Evolutionary conservation across 2,888 invertebrate species (phyloP).

Genomic region (Amblyteles armatorius): DNA sequence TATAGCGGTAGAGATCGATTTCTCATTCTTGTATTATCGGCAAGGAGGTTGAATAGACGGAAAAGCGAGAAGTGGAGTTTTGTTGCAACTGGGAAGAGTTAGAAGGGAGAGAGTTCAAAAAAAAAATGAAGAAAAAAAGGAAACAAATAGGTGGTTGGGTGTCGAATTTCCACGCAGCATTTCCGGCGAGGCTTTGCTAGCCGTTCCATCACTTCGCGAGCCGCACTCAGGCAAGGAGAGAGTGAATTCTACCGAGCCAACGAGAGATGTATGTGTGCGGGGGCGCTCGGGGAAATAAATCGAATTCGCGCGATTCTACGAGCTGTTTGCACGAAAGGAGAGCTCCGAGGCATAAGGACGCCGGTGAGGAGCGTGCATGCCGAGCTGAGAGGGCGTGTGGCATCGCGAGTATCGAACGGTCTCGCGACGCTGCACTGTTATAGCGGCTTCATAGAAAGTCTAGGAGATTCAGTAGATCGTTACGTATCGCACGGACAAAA

Average conservation of each 20-base stretch:
- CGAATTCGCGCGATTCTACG: slow-evolving; percentile 80
- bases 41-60: not conserved
- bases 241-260: slow-evolving; percentile 23
- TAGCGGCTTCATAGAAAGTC: slow-evolving; percentile 23
- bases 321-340: slow-evolving; percentile 78
- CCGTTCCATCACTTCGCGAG: slow-evolving; percentile 34
- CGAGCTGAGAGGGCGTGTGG: slow-evolving; percentile 24
- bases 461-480: not conserved
- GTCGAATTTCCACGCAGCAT: slow-evolving; percentile 64
- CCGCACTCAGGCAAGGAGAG: not conserved
- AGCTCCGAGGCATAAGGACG: slow-evolving; percentile 5
- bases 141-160: slow-evolving; percentile 20
- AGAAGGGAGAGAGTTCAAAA: not conserved
- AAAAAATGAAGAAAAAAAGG: slow-evolving; percentile 18
- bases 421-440: slow-evolving; percentile 23
- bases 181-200: slow-evolving; percentile 42
- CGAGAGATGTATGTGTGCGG: not conserved
- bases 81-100: not conserved
- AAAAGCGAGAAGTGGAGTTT: slow-evolving; percentile 1
- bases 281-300: slow-evolving; percentile 75
- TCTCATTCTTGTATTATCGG: slow-evolving; percentile 22
- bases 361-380: slow-evolving; percentile 48
- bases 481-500: slow-evolving; percentile 9
- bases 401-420: slow-evolving; percentile 56
- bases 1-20: slow-evolving; percentile 32